These are phyloP conservation scores for Ia io DNA, from an alignment of 2,113 vertebrate genomes.

Conservation along the genomic window DNA sequence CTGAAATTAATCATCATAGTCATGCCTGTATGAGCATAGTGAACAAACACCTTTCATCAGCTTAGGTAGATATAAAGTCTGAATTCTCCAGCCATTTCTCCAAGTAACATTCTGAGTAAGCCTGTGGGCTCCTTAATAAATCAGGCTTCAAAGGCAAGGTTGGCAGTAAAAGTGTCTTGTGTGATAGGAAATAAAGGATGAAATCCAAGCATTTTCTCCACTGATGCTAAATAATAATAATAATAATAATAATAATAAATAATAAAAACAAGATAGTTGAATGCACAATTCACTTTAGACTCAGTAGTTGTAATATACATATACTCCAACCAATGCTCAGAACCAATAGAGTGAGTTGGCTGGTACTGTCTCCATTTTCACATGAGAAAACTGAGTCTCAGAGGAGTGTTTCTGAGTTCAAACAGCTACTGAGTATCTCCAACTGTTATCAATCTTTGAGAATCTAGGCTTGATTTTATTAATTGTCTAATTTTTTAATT, in stretches of 20 bases:
- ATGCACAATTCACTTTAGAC: background rate
- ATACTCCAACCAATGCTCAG: background rate
- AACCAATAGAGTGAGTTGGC: background rate
- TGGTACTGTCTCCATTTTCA: background rate
- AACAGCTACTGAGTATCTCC: background rate
- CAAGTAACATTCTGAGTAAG: background rate
- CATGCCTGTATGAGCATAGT: background rate
- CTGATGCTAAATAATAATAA: background rate
- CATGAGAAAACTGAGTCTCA: background rate
- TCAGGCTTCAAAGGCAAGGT: background rate
- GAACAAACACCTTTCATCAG: background rate
- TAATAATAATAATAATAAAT: background rate
- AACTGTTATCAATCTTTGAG: background rate
- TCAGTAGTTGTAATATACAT: background rate
- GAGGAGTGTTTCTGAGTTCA: background rate
- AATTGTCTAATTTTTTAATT: background rate
- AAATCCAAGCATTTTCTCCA: background rate
- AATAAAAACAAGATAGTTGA: background rate
- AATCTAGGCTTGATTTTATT: background rate
- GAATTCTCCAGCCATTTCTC: background rate
- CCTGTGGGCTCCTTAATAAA: background rate
- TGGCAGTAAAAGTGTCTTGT: background rate
- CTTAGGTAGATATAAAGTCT: background rate
- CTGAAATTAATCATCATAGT: background rate
- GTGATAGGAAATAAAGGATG: background rate